Percentiles rank a stretch among this genome's conserved stretches.
Conservation (phyloP, 2,113 vertebrate species). For the Echinops telfairi region DNA sequence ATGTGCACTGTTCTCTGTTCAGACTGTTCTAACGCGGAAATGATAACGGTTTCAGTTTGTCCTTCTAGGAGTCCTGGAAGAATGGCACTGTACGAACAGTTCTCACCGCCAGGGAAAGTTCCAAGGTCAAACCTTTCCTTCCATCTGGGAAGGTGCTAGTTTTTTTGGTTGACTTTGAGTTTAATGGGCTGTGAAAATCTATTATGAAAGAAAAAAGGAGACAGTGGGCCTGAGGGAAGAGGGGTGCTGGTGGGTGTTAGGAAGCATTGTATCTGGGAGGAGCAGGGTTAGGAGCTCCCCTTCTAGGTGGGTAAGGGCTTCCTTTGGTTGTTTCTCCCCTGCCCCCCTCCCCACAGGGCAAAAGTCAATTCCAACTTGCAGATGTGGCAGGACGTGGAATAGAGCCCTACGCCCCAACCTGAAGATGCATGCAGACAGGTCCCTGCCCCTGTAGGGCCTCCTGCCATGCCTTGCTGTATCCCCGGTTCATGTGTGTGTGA, state of each 20-base stretch:
- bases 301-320: too few relatives aligned
- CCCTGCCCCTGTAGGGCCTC: too few relatives aligned
- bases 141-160: constrained; percentile 1
- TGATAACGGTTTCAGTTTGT: background rate
- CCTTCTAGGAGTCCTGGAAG: background rate
- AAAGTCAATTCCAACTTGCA: too few relatives aligned
- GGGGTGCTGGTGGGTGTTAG: background rate
- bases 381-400: too few relatives aligned
- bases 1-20: background rate
- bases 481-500: too few relatives aligned
- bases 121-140: constrained; percentile 16
- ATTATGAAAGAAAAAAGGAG: background rate
- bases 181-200: background rate
- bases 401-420: too few relatives aligned
- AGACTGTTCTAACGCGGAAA: background rate
- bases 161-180: background rate
- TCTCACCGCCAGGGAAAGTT: background rate
- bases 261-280: too few relatives aligned
- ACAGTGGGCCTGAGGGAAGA: background rate
- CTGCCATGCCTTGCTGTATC: too few relatives aligned
- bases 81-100: background rate
- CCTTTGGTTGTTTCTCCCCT: too few relatives aligned
- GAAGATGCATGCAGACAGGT: too few relatives aligned
- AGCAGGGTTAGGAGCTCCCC: too few relatives aligned
- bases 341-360: too few relatives aligned